phyloP scores from a whole-genome alignment of 2,113 vertebrate species.

The Rostratula benghalensis region DNA sequence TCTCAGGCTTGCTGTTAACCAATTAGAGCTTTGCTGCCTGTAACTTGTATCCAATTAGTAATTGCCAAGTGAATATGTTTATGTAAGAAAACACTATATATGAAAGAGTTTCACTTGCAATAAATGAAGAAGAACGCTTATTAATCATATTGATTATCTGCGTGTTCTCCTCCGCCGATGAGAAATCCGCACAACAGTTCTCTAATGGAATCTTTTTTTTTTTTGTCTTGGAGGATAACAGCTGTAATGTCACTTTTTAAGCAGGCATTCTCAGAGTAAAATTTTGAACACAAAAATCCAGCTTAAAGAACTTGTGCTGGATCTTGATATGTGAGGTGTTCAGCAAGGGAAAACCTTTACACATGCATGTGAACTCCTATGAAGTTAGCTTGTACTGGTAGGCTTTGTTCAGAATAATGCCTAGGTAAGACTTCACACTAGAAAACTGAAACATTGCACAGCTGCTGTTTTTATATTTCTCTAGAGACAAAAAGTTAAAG shows the following conservation, averaged over 20 bases:
- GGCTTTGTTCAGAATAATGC: slow-evolving; percentile 3
- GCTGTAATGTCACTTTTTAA: background rate
- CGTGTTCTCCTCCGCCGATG: too few relatives aligned
- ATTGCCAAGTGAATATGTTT: too few relatives aligned
- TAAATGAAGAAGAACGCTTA: too few relatives aligned
- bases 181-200: too few relatives aligned
- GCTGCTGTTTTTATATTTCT: background rate
- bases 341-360: background rate
- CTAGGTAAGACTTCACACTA: background rate
- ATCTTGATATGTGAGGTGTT: background rate
- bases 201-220: background rate
- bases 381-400: background rate
- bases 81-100: too few relatives aligned
- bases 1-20: too few relatives aligned
- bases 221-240: background rate
- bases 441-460: background rate
- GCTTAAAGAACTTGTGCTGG: background rate
- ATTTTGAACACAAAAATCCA: background rate
- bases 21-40: too few relatives aligned
- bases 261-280: background rate
- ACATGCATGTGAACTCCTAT: accelerated
- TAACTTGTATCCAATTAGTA: too few relatives aligned
- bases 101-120: too few relatives aligned
- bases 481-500: background rate
- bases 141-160: too few relatives aligned